phyloP scores from a whole-genome alignment of 2,888 invertebrate genomes.

The Polia nebulosa region DNA sequence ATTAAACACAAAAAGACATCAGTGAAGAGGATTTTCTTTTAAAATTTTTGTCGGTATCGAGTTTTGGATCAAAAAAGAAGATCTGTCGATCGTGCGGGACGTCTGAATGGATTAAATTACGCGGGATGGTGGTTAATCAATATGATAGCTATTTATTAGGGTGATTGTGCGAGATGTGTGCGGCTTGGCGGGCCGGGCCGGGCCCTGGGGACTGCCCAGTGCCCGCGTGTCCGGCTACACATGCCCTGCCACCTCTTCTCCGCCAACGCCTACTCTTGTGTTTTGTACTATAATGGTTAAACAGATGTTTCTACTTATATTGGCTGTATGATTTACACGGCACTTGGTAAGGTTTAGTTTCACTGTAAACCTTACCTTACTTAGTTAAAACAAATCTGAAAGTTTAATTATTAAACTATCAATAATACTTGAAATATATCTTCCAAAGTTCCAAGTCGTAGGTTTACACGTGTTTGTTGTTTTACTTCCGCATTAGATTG shows the following conservation, averaged over 20 bases:
- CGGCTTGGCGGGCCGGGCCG: constrained; percentile 26
- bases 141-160: constrained; percentile 63
- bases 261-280: background rate
- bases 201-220: constrained; percentile 46
- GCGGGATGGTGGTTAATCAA: constrained; percentile 62
- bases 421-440: background rate
- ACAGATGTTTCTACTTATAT: constrained; percentile 7
- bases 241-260: constrained; percentile 25
- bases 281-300: constrained; percentile 10
- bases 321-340: background rate
- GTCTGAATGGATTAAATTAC: constrained; percentile 63
- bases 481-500: background rate
- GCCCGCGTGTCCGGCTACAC: constrained; percentile 53
- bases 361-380: too few species aligned
- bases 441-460: background rate
- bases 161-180: constrained; percentile 48
- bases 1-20: constrained; percentile 53
- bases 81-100: constrained; percentile 41
- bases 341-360: background rate
- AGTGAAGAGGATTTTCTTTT: constrained; percentile 59
- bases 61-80: constrained; percentile 50
- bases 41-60: constrained; percentile 58
- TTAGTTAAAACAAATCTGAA: too few species aligned
- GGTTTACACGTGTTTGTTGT: background rate
- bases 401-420: background rate